Evolutionary conservation across 2,888 invertebrate genomes (phyloP).

Genomic region (Meloe dianella): DNA sequence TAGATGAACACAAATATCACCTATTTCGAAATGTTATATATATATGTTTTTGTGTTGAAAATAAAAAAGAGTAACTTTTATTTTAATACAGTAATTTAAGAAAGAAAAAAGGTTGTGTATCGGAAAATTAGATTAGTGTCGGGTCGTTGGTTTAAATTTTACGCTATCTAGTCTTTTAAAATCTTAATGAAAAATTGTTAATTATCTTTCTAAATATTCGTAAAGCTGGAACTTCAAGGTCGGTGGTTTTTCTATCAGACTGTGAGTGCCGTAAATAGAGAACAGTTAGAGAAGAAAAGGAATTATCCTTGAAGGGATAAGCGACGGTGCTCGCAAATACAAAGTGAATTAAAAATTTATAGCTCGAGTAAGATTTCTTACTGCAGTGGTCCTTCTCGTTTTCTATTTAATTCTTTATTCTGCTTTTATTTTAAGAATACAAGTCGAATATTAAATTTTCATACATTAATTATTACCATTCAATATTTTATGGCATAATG

Average conservation of each 20-base stretch:
- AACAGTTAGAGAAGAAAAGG: not conserved
- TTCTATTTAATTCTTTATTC: not conserved
- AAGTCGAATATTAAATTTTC: constrained; percentile 21
- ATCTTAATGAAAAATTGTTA: constrained; percentile 4
- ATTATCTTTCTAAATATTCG: constrained; percentile 3
- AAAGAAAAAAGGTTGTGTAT: not conserved
- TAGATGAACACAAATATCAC: constrained; percentile 10
- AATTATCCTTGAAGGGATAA: constrained; percentile 4
- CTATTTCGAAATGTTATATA: not conserved
- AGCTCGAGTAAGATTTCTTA: not conserved
- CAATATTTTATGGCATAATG: constrained; percentile 20
- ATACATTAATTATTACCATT: constrained; percentile 23
- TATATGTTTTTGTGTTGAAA: not conserved
- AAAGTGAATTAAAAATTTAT: constrained; percentile 7
- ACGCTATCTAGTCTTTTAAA: constrained; percentile 8
- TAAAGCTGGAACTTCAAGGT: not conserved
- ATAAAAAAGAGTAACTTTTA: not conserved
- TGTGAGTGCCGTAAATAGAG: not conserved
- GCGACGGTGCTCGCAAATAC: not conserved
- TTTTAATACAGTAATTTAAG: not conserved
- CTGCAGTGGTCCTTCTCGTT: not conserved
- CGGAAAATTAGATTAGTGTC: constrained; percentile 2
- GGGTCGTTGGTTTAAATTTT: constrained; percentile 7
- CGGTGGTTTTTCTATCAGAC: not conserved
- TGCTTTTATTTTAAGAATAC: too few relatives aligned